Evolutionary conservation across 2,797 vertebrate genomes (phyloP).

Genomic region (Xenopus petersii): DNA sequence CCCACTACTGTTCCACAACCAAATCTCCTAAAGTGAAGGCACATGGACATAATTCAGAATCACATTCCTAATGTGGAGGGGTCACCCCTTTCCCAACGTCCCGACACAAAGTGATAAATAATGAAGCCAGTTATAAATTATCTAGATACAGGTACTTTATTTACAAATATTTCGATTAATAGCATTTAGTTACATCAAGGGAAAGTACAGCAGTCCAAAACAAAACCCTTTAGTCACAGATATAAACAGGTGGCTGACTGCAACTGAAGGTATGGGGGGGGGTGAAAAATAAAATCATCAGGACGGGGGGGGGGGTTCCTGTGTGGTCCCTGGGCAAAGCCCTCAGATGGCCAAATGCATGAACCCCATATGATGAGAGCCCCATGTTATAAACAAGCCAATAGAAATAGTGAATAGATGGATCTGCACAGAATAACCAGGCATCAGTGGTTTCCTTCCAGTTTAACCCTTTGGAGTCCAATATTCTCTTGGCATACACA

Average conservation of each 20-base stretch:
- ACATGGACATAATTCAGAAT: no score
- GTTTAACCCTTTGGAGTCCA: no score
- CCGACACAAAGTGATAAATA: constrained; percentile 30
- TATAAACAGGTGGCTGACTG: constrained; percentile 69
- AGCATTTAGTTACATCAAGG: constrained; percentile 75
- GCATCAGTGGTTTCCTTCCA: no score
- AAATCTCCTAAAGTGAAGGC: no score
- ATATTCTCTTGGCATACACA: no score
- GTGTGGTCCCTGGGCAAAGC: constrained; percentile 69
- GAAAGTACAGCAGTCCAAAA: constrained; percentile 76
- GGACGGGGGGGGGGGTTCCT: neutral
- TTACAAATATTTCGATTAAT: constrained; percentile 90
- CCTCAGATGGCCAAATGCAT: constrained; percentile 58
- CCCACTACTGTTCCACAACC: no score
- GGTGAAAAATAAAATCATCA: neutral
- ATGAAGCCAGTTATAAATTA: constrained; percentile 48
- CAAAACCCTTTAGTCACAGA: constrained; percentile 70
- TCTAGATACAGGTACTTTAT: constrained; percentile 92
- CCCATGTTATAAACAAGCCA: constrained; percentile 50
- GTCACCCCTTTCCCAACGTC: no score
- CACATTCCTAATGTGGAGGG: no score
- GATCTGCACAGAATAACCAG: no score
- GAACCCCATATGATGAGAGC: constrained; percentile 54
- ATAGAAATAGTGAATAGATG: no score
- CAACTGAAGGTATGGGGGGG: constrained; percentile 60